Conservation (phyloP, 23 tunicate species). For the Trididemnum nubilum region DNA sequence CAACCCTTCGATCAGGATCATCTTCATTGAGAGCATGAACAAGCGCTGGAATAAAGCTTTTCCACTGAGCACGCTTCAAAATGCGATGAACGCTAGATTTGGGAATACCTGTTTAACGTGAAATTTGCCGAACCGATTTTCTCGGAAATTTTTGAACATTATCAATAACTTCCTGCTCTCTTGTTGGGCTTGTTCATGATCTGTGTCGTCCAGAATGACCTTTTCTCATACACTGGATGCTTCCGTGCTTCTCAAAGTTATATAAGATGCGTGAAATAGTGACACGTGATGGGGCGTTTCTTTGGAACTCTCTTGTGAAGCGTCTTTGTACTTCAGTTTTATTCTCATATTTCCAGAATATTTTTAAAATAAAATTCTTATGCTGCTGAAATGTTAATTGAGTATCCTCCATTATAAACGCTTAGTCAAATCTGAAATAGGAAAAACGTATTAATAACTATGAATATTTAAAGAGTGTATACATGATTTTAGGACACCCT, state of each 20-base stretch:
- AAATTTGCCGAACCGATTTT: constrained; percentile 13
- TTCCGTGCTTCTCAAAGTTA: constrained; percentile 4
- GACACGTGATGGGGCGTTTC: background rate
- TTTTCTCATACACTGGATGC: constrained; percentile 20
- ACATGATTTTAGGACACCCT: too few relatives aligned
- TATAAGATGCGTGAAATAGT: constrained; percentile 9
- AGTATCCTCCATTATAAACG: background rate
- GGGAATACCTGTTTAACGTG: constrained; percentile 14
- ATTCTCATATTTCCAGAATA: constrained; percentile 10
- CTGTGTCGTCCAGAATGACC: constrained; percentile 3
- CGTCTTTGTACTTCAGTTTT: constrained; percentile 9
- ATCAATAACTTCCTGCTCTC: constrained; percentile 16
- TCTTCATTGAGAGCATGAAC: background rate
- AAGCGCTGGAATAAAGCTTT: background rate
- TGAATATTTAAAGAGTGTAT: constrained; percentile 5
- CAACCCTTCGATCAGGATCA: background rate
- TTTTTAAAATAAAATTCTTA: background rate
- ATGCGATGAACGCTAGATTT: background rate
- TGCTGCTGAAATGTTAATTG: background rate
- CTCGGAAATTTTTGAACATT: background rate
- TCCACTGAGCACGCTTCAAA: background rate
- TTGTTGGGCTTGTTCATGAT: constrained; percentile 14
- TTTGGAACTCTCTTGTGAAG: constrained; percentile 9
- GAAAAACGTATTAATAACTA: background rate
- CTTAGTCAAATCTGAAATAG: constrained; percentile 9